Percentiles rank a stretch among this genome's conserved stretches.
Conservation (phyloP, 2,888 invertebrate species). For the Pteria penguin region DNA sequence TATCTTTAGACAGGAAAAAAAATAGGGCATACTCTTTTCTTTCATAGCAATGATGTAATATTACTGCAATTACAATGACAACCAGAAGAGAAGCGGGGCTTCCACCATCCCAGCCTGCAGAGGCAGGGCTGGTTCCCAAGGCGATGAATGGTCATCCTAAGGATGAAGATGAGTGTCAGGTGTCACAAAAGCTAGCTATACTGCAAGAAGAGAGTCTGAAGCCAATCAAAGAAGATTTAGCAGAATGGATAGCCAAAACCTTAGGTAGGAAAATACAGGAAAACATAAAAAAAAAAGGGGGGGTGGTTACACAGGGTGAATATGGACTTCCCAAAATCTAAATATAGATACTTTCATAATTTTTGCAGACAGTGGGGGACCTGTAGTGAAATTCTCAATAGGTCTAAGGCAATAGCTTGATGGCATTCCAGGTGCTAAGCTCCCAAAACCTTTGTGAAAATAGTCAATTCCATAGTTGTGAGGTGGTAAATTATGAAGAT, state of each 20-base stretch:
- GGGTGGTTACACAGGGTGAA: no score
- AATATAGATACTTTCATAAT: no score
- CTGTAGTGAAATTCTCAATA: no score
- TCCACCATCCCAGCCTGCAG: conserved; percentile 6
- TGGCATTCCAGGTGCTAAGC: no score
- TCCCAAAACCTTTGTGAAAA: no score
- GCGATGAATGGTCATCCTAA: conserved; percentile 17
- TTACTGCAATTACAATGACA: conserved; percentile 4
- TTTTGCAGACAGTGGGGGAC: no score
- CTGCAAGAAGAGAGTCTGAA: conserved; percentile 89
- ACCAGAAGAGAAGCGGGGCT: conserved; percentile 32
- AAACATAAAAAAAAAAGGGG: no score
- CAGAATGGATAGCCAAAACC: conserved; percentile 93
- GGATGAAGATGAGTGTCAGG: conserved; percentile 47
- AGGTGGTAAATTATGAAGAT: no score
- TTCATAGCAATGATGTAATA: background rate
- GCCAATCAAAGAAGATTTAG: conserved; percentile 91
- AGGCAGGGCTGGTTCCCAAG: conserved; percentile 35
- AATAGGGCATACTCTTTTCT: background rate
- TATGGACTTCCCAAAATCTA: no score
- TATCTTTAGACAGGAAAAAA: no score
- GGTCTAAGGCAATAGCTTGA: no score
- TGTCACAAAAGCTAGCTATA: conserved; percentile 50
- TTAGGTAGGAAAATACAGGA: conserved; percentile 84
- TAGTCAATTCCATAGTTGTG: no score